Conservation (phyloP, 2,113 vertebrate genomes). For the Hipposideros armiger region DNA sequence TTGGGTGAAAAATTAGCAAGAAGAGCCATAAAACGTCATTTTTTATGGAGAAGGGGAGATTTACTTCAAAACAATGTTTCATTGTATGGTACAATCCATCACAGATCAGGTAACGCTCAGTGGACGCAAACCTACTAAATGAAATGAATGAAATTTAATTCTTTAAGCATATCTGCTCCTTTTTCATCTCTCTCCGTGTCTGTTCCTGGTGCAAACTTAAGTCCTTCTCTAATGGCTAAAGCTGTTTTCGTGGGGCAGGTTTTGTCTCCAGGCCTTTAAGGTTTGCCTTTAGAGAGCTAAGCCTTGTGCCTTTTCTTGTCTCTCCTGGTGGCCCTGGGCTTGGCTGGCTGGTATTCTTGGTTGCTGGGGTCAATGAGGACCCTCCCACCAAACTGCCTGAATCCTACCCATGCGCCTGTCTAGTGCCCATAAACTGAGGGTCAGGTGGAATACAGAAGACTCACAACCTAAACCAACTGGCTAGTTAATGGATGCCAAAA, state of each 20-base stretch:
- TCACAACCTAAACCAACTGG: neutral
- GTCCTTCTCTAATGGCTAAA: neutral
- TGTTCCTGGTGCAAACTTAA: neutral
- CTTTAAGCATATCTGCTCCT: neutral
- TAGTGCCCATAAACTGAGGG: too few relatives aligned
- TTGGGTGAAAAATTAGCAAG: conserved; percentile 64
- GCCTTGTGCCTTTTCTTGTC: neutral
- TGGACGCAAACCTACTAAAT: neutral
- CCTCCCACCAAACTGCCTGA: neutral
- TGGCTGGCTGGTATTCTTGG: neutral
- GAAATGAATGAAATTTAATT: neutral
- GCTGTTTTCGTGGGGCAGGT: neutral
- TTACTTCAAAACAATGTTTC: conserved; percentile 65
- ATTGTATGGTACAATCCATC: neutral
- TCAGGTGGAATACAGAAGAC: neutral
- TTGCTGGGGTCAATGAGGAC: neutral
- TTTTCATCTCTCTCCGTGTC: neutral
- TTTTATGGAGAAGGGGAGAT: conserved; percentile 67
- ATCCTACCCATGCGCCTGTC: neutral
- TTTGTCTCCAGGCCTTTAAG: neutral
- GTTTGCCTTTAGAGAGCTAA: neutral
- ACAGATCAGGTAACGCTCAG: neutral
- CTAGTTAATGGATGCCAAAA: neutral
- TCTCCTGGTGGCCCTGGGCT: neutral
- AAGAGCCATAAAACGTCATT: conserved; percentile 46